Base-by-base conservation (phyloP, 2,888 invertebrate genomes). In the Fabriciana adippe region DNA sequence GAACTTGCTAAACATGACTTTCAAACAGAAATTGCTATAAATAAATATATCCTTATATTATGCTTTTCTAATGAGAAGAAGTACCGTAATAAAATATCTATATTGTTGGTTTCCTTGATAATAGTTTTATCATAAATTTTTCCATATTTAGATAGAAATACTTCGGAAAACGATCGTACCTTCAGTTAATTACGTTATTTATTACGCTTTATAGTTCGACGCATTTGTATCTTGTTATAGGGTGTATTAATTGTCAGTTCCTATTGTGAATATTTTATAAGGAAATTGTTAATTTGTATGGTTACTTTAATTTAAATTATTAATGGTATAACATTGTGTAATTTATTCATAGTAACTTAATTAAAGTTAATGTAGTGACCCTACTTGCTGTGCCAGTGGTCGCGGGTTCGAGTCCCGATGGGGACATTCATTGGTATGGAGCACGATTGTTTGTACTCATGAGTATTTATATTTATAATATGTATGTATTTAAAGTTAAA, bases 101-200 rank as follows among this genome's bases (percentile, higher is more conserved):
- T 31, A 56, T 62, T 47, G 66, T 69, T 47, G 48, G 45, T 67
- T 61, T 54, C 65, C 64, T 67, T 65, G 70, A 59, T 62, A 63
- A 61, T 65, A 35, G 53, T 50, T 50, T 63, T 59, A 35, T 62
- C 63, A 68, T 68, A 63, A 68, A 71, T 66, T 64, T 60, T 56
- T 54, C 65, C 64, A 64, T 71, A 71, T 68, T 66, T 64, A 68
- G 63, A 61, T 66, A 35, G 68, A 55, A 41, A 51, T 55, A 67
- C 65, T 65, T 65, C 60, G 51, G 60, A 61, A 61, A 61, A 50
- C 60, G 31, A 61, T 16, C 55, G 47, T 48, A 53, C 50, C 70
- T 65, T 62, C n/a, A 60, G 57, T 62, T 70, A 68, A 70, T 65
- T 68, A 62, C 57, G 51, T 70, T 68, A 70, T 70, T 65, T 67